Evolutionary conservation across 2,888 invertebrate species (phyloP), one percentile per base, ranked within the genome.

Genomic region (Noctua janthe): DNA sequence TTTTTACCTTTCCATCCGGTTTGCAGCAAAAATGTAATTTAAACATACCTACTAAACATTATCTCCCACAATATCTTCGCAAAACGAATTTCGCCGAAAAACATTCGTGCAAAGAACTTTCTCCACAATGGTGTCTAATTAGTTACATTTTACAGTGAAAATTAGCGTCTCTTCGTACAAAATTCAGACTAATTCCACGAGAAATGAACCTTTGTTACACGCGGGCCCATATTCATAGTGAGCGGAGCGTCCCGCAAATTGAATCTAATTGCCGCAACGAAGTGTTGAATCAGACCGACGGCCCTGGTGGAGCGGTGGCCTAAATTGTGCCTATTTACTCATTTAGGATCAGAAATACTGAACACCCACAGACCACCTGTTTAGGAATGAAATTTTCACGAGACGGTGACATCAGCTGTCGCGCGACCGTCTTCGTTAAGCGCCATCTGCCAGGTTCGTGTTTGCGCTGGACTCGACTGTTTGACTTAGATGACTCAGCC

Each of bases 201-300:
- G 92, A 95, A 95, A 94, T 92, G 93, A 93, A 94, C 93, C 94
- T 94, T 95, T 95, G 95, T 96, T 94, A 93, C 91, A 90, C 91
- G 92, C 91, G 90, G 87, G 90, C 88, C 92, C 93, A 95, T 94
- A 94, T 94, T 94, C 94, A 94, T 95, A 94, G 94, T 89, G 92
- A 91, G 93, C 91, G 86, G 93, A 91, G 92, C 92, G 91, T 92
- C 90, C 92, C 94, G 93, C 95, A 96, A 97, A 97, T 97, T 96
- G 96, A 95, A 94, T 95, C 96, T 97, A 96, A 97, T 97, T 97
- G 97, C 96, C 94, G 92, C 95, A 96, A 96, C 94, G 94, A 96
- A 96, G 96, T 95, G 96, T 96, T 95, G 97, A 96, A 96, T 96
- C 95, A 96, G 96, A 93, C 96, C 93, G 94, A 88, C 92, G 91